Percentiles rank a stretch among this genome's conserved stretches.
Evolutionary conservation across 1,140 invertebrate genomes (phyloP).

Genomic region (Lordiphosa clarofinis): DNA sequence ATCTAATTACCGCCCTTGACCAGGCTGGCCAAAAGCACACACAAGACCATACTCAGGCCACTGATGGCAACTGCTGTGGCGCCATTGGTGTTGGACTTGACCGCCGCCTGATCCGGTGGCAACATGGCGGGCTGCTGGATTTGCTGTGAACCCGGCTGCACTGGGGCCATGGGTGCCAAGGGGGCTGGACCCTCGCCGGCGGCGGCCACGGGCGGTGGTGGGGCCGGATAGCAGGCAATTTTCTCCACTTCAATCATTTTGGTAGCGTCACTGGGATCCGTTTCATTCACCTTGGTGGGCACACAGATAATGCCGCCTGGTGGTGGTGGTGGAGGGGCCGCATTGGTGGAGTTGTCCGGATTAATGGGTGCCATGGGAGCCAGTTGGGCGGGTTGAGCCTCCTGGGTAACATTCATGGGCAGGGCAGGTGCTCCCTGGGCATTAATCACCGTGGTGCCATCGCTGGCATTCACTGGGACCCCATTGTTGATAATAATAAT

Average conservation of each 20-base stretch:
- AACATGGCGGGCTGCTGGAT: slow-evolving; percentile 37
- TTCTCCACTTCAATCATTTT: slow-evolving; percentile 75
- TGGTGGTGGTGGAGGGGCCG: slow-evolving; percentile 36
- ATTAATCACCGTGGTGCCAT: slow-evolving; percentile 71
- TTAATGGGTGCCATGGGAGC: slow-evolving; percentile 36
- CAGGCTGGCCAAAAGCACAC: neutral
- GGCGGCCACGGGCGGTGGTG: slow-evolving; percentile 51
- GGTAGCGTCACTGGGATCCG: slow-evolving; percentile 63
- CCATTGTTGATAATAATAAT: slow-evolving; percentile 78
- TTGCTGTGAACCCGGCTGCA: slow-evolving; percentile 40
- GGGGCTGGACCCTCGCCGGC: slow-evolving; percentile 49
- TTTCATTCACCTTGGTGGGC: slow-evolving; percentile 71
- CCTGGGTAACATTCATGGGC: slow-evolving; percentile 31
- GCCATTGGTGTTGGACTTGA: slow-evolving; percentile 35
- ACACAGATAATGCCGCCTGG: slow-evolving; percentile 72
- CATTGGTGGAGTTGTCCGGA: slow-evolving; percentile 57
- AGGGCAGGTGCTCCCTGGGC: slow-evolving; percentile 37
- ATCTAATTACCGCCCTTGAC: slow-evolving; percentile 3
- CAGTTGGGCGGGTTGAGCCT: slow-evolving; percentile 33
- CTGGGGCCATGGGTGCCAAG: slow-evolving; percentile 50
- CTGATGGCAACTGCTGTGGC: neutral
- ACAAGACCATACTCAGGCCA: slow-evolving; percentile 2
- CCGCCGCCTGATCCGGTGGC: slow-evolving; percentile 54
- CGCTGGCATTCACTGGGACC: slow-evolving; percentile 56
- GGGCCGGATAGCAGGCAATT: slow-evolving; percentile 75